Base-by-base conservation (phyloP, 2,797 vertebrate species). In the Pelochelys cantorii region DNA sequence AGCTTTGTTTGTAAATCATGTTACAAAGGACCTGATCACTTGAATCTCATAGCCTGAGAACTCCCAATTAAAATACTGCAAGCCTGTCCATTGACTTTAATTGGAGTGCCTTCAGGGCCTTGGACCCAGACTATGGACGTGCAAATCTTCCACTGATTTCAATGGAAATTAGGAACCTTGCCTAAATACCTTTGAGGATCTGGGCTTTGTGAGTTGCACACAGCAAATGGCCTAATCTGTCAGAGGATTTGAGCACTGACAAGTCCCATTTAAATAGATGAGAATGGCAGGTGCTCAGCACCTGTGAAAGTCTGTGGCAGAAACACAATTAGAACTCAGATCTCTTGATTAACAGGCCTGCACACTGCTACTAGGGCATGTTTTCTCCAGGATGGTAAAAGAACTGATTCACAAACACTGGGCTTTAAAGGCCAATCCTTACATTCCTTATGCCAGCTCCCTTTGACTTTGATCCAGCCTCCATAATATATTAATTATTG, bases 291-390 rank as follows among this genome's bases (percentile, higher is more conserved):
- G 81, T 91, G 87, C 78, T 81, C 60, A 0, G 0, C 80, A 27
- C 27, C 54, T 93, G 80, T 81, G 79, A 31, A 1, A 1, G 84
- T 55, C 81, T 86, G 81, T 68, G 60, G 56, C 75, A 93, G 48
- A 92, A 92, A 56, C 92, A 83, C 65, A 52, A 65, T n/a, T 34
- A 85, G 52, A 87, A 95, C 90, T 85, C 79, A 60, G n/a, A 87
- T 92, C 92, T 92, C 31, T 53, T 87, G 48, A 93, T 94, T 54
- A 86, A 25, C 87, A 83, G 20, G 62, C 34, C 87, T 87, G 83
- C 55, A 37, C 37, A 54, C 84, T 1, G 5, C 55, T 87, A 75
- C 34, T 4, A 59, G 31, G 55, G 81, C 92, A 86, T 7, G 55
- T 55, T 75, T 55, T 11, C 94, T 88, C 18, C 52, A 92, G 83